Percentiles rank a stretch among this genome's conserved stretches.
Conservation (phyloP, 2,113 vertebrate species). For the Grus americana region DNA sequence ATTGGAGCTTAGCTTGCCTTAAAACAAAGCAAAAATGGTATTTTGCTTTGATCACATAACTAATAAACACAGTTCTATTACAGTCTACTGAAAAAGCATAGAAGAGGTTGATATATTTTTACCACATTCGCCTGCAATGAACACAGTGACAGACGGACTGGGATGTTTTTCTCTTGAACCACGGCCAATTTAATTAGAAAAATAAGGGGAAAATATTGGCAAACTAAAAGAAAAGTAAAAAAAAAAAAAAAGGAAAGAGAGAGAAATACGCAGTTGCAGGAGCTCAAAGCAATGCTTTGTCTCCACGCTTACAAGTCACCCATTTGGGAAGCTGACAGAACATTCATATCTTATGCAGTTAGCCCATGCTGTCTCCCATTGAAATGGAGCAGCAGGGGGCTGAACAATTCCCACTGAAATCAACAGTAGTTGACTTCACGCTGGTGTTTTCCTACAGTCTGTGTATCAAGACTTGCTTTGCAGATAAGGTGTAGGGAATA, state of each 20-base stretch:
- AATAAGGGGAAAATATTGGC: not conserved
- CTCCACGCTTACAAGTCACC: not conserved
- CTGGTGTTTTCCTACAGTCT: not conserved
- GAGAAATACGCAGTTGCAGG: not conserved
- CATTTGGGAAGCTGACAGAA: not conserved
- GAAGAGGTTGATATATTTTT: not conserved
- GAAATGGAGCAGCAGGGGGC: not conserved
- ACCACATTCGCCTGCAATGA: not conserved
- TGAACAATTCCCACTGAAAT: not conserved
- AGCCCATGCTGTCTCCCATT: not conserved
- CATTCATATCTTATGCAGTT: not conserved
- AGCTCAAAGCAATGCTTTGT: not conserved
- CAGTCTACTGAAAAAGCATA: not conserved
- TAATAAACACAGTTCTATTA: not conserved
- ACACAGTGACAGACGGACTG: not conserved
- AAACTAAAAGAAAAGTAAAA: not conserved
- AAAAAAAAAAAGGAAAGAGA: not conserved
- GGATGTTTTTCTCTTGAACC: constrained; percentile 1
- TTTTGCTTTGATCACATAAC: not conserved
- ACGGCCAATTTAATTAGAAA: constrained; percentile 12
- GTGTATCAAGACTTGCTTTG: not conserved
- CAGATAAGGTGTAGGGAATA: not conserved
- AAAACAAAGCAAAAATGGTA: not conserved
- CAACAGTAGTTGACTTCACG: not conserved
- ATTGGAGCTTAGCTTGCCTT: not conserved